Evolutionary conservation across 1,140 invertebrate genomes (phyloP).

Genomic region (Pristionchus pacificus): DNA sequence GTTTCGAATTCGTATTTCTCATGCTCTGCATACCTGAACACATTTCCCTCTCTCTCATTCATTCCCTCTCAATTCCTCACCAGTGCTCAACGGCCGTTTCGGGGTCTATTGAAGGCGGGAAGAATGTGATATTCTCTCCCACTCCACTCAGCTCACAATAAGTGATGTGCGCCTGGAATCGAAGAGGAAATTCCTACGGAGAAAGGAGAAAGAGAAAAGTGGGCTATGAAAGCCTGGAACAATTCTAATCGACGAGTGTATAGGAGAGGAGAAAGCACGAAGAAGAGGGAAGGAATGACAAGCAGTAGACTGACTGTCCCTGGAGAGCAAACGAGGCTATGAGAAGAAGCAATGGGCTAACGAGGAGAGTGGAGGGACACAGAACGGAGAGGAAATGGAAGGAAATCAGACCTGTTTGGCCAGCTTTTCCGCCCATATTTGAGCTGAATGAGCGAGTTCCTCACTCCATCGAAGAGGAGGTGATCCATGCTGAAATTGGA

Average conservation of each 20-base stretch:
- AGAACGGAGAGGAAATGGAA: no score
- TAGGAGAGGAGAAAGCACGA: no score
- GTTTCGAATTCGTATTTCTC: conserved; percentile 55
- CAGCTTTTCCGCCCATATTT: conserved; percentile 51
- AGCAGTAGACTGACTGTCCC: no score
- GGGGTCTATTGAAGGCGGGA: conserved; percentile 43
- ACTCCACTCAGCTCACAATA: conserved; percentile 38
- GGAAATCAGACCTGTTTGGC: conserved; percentile 27
- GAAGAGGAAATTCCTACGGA: no score
- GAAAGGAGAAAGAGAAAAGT: no score
- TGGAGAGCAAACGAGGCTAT: no score
- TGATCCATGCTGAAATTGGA: conserved; percentile 44
- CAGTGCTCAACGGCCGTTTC: conserved; percentile 31
- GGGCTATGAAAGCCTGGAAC: no score
- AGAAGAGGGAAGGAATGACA: no score
- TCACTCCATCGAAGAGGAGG: conserved; percentile 37
- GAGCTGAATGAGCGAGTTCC: conserved; percentile 41
- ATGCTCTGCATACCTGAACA: conserved; percentile 54
- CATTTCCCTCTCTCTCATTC: conserved; percentile 39
- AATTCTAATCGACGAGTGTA: no score
- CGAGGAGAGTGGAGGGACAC: no score
- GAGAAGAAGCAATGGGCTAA: no score
- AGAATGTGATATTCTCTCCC: conserved; percentile 55
- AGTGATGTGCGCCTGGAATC: conserved; percentile 25
- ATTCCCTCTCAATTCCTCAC: no score